phyloP scores from a whole-genome alignment of 2,888 invertebrate genomes.

The Nasonia oneida region DNA sequence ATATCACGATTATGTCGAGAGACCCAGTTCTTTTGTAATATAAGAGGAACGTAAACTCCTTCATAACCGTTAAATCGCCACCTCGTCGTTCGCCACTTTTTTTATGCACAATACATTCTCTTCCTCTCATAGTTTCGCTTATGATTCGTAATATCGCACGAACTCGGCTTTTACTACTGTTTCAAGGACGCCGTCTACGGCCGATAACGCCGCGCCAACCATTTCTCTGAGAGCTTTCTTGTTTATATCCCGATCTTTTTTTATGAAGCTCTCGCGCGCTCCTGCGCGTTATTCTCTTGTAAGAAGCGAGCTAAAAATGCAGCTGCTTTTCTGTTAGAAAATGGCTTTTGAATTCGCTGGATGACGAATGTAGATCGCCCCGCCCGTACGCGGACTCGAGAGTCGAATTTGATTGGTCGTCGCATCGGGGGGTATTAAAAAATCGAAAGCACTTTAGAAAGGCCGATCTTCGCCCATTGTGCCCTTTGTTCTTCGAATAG shows the following conservation, averaged over 20 bases:
- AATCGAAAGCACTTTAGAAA: not conserved
- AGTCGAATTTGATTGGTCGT: slow-evolving; percentile 3
- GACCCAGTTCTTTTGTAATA: not conserved
- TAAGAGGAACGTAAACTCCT: not conserved
- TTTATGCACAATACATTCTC: not conserved
- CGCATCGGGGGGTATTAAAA: not conserved
- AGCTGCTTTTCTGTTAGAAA: not conserved
- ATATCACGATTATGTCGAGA: not conserved
- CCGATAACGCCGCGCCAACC: not conserved
- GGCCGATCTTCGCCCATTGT: not conserved
- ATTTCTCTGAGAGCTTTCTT: not conserved
- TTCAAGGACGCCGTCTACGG: not conserved
- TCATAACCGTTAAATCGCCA: not conserved
- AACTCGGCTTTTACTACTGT: slow-evolving; percentile 14
- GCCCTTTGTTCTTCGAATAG: not conserved
- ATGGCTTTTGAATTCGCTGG: not conserved
- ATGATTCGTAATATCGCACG: slow-evolving; percentile 39
- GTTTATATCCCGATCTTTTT: not conserved
- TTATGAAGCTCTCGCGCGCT: not conserved
- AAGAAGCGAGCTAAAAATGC: not conserved
- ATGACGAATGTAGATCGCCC: not conserved
- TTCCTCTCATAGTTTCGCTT: slow-evolving; percentile 28
- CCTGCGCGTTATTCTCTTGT: not conserved
- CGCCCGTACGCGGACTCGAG: slow-evolving; percentile 3
- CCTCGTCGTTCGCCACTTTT: not conserved